Percentiles rank a stretch among this genome's conserved stretches.
Evolutionary conservation across 1,140 invertebrate genomes (phyloP).

Genomic region (Nasonia vitripennis): DNA sequence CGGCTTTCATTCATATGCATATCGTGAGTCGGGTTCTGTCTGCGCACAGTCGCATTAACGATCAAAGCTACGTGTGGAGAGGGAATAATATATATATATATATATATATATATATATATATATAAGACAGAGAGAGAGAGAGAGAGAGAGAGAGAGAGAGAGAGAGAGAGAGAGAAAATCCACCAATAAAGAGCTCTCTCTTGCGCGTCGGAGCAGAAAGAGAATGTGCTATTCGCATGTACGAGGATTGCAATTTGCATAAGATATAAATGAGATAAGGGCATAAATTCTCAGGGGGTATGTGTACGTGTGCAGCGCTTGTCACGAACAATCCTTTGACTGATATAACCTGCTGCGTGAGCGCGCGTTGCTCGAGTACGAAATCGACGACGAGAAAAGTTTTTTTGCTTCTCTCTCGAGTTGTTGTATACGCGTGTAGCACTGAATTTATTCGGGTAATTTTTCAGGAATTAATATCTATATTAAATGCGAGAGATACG

Average conservation of each 20-base stretch:
- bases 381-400: conserved; percentile 31
- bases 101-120: too few species aligned
- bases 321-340: conserved; percentile 63
- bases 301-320: conserved; percentile 61
- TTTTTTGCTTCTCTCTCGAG: not conserved
- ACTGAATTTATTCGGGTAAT: conserved; percentile 16
- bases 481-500: conserved; percentile 19
- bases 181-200: conserved; percentile 57
- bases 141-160: conserved; percentile 47
- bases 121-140: not conserved
- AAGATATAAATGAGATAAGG: conserved; percentile 70
- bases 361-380: not conserved
- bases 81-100: not conserved
- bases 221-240: conserved; percentile 57
- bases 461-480: conserved; percentile 41
- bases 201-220: conserved; percentile 44
- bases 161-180: conserved; percentile 48
- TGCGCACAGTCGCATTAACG: conserved; percentile 52
- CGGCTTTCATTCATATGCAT: conserved; percentile 63
- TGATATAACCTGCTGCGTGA: conserved; percentile 52
- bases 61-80: conserved; percentile 2
- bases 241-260: conserved; percentile 66
- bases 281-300: conserved; percentile 65
- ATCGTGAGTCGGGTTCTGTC: conserved; percentile 50
- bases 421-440: not conserved